These are phyloP conservation scores for Andrena trimmerana DNA, from an alignment of 2,888 invertebrate species.

Conservation along the genomic window DNA sequence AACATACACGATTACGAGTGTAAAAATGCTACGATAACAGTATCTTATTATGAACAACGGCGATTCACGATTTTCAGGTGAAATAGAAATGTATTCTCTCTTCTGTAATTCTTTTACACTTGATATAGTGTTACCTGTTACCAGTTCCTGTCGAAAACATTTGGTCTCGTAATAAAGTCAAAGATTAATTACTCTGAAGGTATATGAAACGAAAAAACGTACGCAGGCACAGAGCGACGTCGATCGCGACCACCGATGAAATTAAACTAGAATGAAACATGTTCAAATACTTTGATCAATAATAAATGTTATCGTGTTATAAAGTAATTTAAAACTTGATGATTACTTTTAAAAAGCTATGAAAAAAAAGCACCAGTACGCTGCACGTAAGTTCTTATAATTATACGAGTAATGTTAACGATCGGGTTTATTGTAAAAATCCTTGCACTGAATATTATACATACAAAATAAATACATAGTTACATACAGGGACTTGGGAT, in stretches of 20 bases:
- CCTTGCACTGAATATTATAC: conserved; percentile 43
- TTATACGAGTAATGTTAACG: conserved; percentile 27
- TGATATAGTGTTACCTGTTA: conserved; percentile 36
- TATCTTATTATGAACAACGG: conserved; percentile 49
- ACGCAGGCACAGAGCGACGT: conserved; percentile 16
- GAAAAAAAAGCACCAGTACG: conserved; percentile 14
- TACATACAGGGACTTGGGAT: conserved; percentile 48
- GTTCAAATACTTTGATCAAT: conserved; percentile 31
- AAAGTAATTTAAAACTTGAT: conserved; percentile 25
- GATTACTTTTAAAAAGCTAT: conserved; percentile 3
- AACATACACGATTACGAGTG: conserved; percentile 56
- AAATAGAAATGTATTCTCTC: conserved; percentile 52
- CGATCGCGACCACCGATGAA: conserved; percentile 24
- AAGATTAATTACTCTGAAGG: conserved; percentile 42
- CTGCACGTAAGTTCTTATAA: conserved; percentile 44
- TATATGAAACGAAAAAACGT: conserved; percentile 5
- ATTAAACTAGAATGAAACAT: conserved; percentile 31
- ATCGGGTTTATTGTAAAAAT: conserved; percentile 48
- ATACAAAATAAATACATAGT: conserved; percentile 45
- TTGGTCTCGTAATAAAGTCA: conserved; percentile 42
- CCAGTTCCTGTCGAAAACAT: conserved; percentile 47
- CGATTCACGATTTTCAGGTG: conserved; percentile 35
- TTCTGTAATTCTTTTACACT: conserved; percentile 34
- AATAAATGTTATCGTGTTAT: conserved; percentile 37
- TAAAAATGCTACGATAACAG: conserved; percentile 58